Base-by-base conservation (phyloP, 2,113 vertebrate species). In the Eira barbara region DNA sequence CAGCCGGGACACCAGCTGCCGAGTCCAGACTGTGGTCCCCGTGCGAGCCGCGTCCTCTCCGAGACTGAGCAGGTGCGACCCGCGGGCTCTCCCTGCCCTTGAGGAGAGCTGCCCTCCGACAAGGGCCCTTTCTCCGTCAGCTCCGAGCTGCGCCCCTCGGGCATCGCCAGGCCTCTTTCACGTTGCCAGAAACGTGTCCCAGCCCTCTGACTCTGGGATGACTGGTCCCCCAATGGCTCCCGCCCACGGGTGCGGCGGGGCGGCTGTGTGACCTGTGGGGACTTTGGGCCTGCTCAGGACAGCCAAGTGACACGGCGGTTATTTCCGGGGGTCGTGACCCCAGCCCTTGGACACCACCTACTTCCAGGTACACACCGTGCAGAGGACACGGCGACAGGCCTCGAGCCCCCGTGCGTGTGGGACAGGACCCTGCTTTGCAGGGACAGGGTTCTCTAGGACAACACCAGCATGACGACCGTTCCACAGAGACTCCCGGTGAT, bases 371-470 rank as follows among this genome's bases (percentile, higher is more conserved):
- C 31, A 69, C 27, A 34, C 36, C 49, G 45, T 73, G 21, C 27
- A 5, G 59, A 45, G 61, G 27, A 34, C 11, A 23, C 20, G 27
- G 31, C 0, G 6, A 12, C 49, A 63, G 76, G 73, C 34, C 88
- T 49, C 5, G 13, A 18, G 42, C 25, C 55, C 57, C 3, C 0
- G 4, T 21, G 13, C 11, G 2, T 0, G 15, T 1, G 4, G 12
- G 39, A 23, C 39, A 23, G 65, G 36, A 15, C n/a, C 20, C 9
- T 3, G 76, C 55, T 21, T 12, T n/a, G 67, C 21, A 29, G 73
- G 80, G 14, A 42, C 0, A 0, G 1, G 49, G 2, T 4, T 8
- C n/a, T 23, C 31, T 29, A 18, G 59, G 42, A 57, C 78, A 67
- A 65, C 2, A 25, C 25, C 17, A 21, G 7, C 4, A 4, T 29